Evolutionary conservation across 2,888 invertebrate genomes (phyloP), one percentile per base, ranked within the genome.

Genomic region (Microplitis manilae): DNA sequence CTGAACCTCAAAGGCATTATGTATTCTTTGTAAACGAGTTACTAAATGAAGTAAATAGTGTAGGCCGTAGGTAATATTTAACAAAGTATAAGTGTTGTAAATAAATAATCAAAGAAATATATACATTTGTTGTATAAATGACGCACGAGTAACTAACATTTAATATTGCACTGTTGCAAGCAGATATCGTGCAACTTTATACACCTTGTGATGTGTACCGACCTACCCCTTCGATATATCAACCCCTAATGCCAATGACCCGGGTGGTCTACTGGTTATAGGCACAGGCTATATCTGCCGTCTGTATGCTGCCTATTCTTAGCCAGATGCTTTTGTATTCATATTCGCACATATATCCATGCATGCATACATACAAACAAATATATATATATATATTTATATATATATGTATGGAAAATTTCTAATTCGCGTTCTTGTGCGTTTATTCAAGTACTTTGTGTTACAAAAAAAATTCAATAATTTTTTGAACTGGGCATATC

Each of bases 161-260:
- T 50, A 50, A 50, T 30, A 50, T 38, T 59, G 50, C 9, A 50
- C 50, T 50, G 13, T 50, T 50, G 50, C 13, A 50, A 50, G 50
- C 30, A 65, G 60, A 70, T 65, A 69, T 69, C 13, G 69, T 75
- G 67, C 40, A 72, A 68, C 68, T 71, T 40, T 72, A 59, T 71
- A 67, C 61, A 74, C 38, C 2, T 71, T 9, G 30, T 38, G n/a
- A 61, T 60, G 41, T 62, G 39, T 50, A 13, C 50, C 50, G 50
- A 50, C 50, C 50, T 50, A 50, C 50, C 50, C 50, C 50, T 50
- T 50, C 38, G 50, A 62, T 72, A 61, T 85, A 84, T 85, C 85
- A 86, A 87, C 87, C 87, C 86, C 85, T 85, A 87, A 86, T 87
- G 89, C 89, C 89, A 89, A 89, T 88, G 89, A 89, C 89, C 89